Evolutionary conservation across 2,888 invertebrate species (phyloP).

Genomic region (Ramazzottius varieornatus): DNA sequence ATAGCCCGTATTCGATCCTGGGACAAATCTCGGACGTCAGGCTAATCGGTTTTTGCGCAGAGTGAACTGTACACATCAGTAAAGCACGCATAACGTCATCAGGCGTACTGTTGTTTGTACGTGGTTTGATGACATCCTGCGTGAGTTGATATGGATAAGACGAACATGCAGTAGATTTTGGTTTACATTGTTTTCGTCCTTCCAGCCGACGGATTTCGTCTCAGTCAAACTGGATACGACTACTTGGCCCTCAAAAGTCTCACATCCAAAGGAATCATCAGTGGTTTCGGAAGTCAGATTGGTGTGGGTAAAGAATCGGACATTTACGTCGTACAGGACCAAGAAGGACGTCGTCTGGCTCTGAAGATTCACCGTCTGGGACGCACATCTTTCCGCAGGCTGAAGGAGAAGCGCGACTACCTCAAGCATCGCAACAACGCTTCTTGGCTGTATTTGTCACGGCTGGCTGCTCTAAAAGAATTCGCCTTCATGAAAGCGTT

Average conservation of each 20-base stretch:
- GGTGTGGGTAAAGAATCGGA: constrained; percentile 97
- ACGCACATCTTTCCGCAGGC: constrained; percentile 74
- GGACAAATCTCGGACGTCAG: no score
- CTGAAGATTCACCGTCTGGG: constrained; percentile 80
- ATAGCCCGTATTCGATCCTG: no score
- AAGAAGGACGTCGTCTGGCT: constrained; percentile 49
- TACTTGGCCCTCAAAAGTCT: constrained; percentile 73
- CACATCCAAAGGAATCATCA: constrained; percentile 43
- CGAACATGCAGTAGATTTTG: no score
- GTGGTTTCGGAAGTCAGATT: constrained; percentile 85
- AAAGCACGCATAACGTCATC: neutral
- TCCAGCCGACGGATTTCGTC: constrained; percentile 73
- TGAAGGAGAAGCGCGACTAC: constrained; percentile 87
- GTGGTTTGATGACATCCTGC: no score
- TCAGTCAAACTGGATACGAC: constrained; percentile 87
- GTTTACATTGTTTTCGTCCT: constrained; percentile 9
- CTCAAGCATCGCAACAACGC: constrained; percentile 61
- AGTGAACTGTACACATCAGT: neutral
- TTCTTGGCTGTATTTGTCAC: constrained; percentile 84
- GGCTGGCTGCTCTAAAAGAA: constrained; percentile 85
- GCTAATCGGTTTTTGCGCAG: no score
- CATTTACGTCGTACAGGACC: constrained; percentile 61
- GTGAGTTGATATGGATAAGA: neutral
- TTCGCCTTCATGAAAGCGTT: constrained; percentile 90
- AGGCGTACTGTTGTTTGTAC: no score